A percentile compares a stretch with the other conserved stretches of the same genome.
Conservation (phyloP, 2,797 vertebrate genomes). For the Betta splendens region DNA sequence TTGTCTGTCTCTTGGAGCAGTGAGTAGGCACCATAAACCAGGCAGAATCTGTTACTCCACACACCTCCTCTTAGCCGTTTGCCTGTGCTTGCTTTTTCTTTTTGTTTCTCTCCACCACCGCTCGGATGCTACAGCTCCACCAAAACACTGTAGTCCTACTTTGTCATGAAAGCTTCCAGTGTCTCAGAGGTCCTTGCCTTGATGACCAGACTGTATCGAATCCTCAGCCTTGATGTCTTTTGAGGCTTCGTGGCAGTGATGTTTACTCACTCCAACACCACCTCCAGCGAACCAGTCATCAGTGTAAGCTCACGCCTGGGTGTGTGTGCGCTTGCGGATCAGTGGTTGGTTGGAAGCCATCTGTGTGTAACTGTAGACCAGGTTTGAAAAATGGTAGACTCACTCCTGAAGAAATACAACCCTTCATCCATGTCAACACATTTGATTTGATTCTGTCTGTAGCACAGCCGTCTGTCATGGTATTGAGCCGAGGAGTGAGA, state of each 20-base stretch:
- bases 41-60: slow-evolving; percentile 21
- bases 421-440: slow-evolving; percentile 50
- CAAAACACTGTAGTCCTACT: slow-evolving; percentile 7
- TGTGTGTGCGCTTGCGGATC: slow-evolving; percentile 24
- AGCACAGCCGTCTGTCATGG: slow-evolving; percentile 53
- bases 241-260: slow-evolving; percentile 27
- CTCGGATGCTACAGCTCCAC: slow-evolving; percentile 4
- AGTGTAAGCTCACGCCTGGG: slow-evolving; percentile 18
- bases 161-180: slow-evolving; percentile 30
- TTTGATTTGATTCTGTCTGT: slow-evolving; percentile 52
- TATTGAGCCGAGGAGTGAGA: slow-evolving; percentile 30
- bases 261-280: slow-evolving; percentile 41
- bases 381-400: slow-evolving; percentile 42
- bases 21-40: slow-evolving; percentile 16
- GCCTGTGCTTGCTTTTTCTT: slow-evolving; percentile 23
- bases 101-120: slow-evolving; percentile 1
- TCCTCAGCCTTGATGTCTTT: slow-evolving; percentile 35
- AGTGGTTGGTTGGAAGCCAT: slow-evolving; percentile 26
- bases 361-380: slow-evolving; percentile 41
- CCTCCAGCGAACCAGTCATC: slow-evolving; percentile 30
- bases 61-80: slow-evolving; percentile 22
- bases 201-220: slow-evolving; percentile 38
- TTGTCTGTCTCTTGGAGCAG: slow-evolving; percentile 22
- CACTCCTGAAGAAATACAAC: slow-evolving; percentile 43
- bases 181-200: slow-evolving; percentile 6